Evolutionary conservation across 2,113 vertebrate species (phyloP).

Genomic region (Siphamia tubifer): DNA sequence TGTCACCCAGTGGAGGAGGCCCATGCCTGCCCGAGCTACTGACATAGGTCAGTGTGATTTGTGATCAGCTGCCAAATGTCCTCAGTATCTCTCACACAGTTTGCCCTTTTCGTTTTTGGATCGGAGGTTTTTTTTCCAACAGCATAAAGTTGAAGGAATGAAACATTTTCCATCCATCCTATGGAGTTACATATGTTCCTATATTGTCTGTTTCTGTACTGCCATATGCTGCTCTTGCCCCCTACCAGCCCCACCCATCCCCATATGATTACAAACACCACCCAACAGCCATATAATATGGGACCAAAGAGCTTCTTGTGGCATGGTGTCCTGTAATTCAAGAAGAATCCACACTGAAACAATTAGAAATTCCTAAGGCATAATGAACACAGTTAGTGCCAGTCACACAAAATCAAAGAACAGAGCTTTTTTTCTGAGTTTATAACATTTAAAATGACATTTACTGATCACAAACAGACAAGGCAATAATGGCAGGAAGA

Average conservation of each 20-base stretch:
- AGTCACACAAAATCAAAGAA: conserved; percentile 15
- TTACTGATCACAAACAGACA: not conserved
- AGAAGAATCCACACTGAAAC: conserved; percentile 20
- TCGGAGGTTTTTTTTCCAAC: not conserved
- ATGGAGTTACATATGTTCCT: conserved; percentile 21
- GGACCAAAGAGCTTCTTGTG: conserved; percentile 13
- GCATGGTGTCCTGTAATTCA: conserved; percentile 29
- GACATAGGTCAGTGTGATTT: conserved; percentile 88
- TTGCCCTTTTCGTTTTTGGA: conserved; percentile 24
- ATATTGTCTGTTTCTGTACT: conserved; percentile 17
- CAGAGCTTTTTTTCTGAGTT: not conserved
- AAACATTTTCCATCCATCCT: conserved; percentile 5
- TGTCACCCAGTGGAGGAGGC: conserved; percentile 96
- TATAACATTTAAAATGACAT: not conserved
- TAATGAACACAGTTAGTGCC: conserved; percentile 2
- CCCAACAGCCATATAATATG: conserved; percentile 3
- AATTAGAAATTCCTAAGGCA: conserved; percentile 6
- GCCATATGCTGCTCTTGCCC: conserved; percentile 32
- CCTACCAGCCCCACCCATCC: conserved; percentile 2
- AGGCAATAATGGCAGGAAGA: not conserved
- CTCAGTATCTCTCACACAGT: not conserved
- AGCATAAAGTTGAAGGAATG: not conserved
- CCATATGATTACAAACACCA: conserved; percentile 26
- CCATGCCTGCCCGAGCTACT: conserved; percentile 94
- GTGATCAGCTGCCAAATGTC: not conserved